A percentile compares a stretch with the other conserved stretches of the same genome.
phyloP scores from a whole-genome alignment of 2,888 invertebrate species.

The Pseudococcus jackbeardsleyi region DNA sequence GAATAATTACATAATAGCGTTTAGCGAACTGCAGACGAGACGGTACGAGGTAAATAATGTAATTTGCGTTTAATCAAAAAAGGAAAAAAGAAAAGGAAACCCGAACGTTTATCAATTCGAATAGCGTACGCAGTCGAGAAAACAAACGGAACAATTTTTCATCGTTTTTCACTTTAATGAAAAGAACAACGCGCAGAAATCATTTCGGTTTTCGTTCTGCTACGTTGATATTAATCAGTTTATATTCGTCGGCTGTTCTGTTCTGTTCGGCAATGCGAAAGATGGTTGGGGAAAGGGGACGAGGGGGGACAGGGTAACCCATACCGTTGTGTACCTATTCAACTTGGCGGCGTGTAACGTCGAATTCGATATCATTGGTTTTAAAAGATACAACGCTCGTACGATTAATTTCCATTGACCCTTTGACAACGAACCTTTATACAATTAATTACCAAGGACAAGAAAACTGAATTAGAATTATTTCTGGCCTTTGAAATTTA shows the following conservation, averaged over 20 bases:
- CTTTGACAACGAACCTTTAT: not conserved
- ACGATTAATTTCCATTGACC: not conserved
- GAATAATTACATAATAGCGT: conserved; percentile 33
- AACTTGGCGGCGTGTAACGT: not conserved
- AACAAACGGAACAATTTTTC: conserved; percentile 46
- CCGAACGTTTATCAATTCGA: conserved; percentile 53
- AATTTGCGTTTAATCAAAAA: conserved; percentile 49
- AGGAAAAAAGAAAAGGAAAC: conserved; percentile 29
- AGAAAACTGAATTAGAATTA: conserved; percentile 32
- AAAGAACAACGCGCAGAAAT: conserved; percentile 33
- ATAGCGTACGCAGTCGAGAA: conserved; percentile 26
- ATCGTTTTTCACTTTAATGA: conserved; percentile 42
- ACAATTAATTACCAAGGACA: conserved; percentile 14
- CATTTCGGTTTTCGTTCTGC: conserved; percentile 42
- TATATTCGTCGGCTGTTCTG: not conserved
- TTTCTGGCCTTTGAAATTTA: conserved; percentile 21
- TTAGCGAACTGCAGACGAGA: not conserved
- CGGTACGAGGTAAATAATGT: not conserved
- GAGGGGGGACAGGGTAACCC: not conserved
- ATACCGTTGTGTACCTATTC: not conserved
- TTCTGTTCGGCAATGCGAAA: not conserved
- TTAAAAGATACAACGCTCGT: not conserved
- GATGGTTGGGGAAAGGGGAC: not conserved
- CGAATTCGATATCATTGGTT: not conserved
- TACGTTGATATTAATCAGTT: conserved; percentile 46